Conservation (phyloP, 92 coral and sea anemone genomes). For the Phenganax subtilis region DNA sequence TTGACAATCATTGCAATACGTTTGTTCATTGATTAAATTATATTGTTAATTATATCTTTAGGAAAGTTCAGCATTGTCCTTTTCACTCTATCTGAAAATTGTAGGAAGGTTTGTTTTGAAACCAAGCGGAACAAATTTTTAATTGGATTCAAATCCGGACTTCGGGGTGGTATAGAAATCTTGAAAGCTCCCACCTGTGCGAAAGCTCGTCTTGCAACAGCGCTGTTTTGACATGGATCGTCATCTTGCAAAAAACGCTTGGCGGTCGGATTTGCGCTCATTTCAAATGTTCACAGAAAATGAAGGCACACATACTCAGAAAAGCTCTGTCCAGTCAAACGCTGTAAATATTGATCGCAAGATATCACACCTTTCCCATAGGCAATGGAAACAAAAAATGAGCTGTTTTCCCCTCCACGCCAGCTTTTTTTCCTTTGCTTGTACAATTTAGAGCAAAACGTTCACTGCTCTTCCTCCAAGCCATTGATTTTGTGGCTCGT, state of each 20-base stretch:
- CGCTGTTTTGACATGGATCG: conserved; percentile 21
- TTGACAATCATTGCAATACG: conserved; percentile 29
- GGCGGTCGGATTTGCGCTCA: conserved; percentile 7
- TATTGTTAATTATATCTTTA: conserved; percentile 12
- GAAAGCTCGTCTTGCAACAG: conserved; percentile 6
- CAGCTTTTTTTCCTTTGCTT: no score
- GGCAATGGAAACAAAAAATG: neutral
- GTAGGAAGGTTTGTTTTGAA: conserved; percentile 12
- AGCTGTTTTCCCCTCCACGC: no score
- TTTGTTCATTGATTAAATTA: conserved; percentile 35
- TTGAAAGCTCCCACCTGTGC: neutral
- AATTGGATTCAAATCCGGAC: conserved; percentile 48
- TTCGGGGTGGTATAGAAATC: conserved; percentile 32
- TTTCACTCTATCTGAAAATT: conserved; percentile 42
- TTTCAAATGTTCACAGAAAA: neutral
- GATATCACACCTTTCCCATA: conserved; percentile 17
- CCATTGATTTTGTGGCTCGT: no score
- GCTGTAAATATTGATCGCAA: conserved; percentile 10
- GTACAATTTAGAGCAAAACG: no score
- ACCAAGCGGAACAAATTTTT: conserved; percentile 43
- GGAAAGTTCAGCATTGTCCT: conserved; percentile 22
- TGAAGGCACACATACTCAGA: conserved; percentile 8
- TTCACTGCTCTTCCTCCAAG: no score
- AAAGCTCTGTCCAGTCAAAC: conserved; percentile 2
- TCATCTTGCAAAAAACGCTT: conserved; percentile 11